Evolutionary conservation across 2,888 invertebrate species (phyloP).

Genomic region (Drosophila niveifrons): DNA sequence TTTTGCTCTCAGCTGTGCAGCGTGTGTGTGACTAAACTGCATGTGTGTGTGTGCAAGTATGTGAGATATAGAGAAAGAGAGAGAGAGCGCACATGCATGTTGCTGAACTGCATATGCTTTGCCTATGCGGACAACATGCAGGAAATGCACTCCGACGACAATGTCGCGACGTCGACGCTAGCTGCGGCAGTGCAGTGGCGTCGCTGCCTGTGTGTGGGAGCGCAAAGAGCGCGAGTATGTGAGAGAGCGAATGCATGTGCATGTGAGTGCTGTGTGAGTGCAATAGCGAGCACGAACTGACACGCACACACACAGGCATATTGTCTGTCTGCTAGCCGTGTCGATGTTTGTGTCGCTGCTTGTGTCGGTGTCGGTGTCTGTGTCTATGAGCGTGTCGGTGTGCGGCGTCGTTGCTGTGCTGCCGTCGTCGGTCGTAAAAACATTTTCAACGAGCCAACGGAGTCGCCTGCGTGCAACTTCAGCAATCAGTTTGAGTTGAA

Average conservation of each 20-base stretch:
- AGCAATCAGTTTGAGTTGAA: slow-evolving; percentile 85
- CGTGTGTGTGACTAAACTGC: slow-evolving; percentile 13
- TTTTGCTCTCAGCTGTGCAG: slow-evolving; percentile 26
- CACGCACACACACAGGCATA: slow-evolving; percentile 22
- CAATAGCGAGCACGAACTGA: slow-evolving; percentile 56
- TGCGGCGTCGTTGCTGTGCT: slow-evolving; percentile 33
- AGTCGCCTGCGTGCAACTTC: slow-evolving; percentile 81
- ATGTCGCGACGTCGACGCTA: slow-evolving; percentile 8
- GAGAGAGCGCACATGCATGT: slow-evolving; percentile 54
- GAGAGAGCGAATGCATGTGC: slow-evolving; percentile 48
- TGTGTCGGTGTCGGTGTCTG: slow-evolving; percentile 24
- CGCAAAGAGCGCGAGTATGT: slow-evolving; percentile 54
- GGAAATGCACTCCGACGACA: slow-evolving; percentile 64
- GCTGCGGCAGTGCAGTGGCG: slow-evolving; percentile 13
- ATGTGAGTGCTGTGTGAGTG: slow-evolving; percentile 41
- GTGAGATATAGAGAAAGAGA: slow-evolving; percentile 40
- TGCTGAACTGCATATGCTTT: slow-evolving; percentile 62
- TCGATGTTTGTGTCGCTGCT: slow-evolving; percentile 6
- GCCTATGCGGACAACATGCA: slow-evolving; percentile 38
- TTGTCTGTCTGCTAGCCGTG: slow-evolving; percentile 64
- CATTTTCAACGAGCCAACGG: slow-evolving; percentile 84
- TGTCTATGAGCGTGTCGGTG: slow-evolving; percentile 23
- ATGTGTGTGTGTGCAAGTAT: slow-evolving; percentile 12
- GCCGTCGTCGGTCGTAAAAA: slow-evolving; percentile 69
- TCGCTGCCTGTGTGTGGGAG: slow-evolving; percentile 41